Evolutionary conservation across 2,113 vertebrate genomes (phyloP), one percentile per base, ranked within the genome.

Genomic region (human): DNA sequence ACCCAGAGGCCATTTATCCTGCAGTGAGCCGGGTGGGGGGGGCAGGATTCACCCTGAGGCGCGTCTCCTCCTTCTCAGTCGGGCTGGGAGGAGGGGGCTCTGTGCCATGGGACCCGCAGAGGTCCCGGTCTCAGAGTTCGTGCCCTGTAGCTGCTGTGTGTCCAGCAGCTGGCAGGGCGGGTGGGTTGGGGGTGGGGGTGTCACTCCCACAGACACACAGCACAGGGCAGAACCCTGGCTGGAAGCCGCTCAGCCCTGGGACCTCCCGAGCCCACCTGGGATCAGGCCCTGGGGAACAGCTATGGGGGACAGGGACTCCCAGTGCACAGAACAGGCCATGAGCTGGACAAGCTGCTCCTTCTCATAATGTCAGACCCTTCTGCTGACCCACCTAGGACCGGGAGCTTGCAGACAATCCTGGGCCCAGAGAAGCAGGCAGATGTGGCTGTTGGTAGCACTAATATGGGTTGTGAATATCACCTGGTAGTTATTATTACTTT

Each of bases 71-170:
- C 68, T 70, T 38, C 35, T 70, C 35, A 70, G 8, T 20, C 8
- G 0, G 27, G 61, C 4, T 0, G 70, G n/a, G n/a, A 40, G 70
- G 20, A 23, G 8, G 9, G 2, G 18, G n/a, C 17, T 73, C 9
- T 73, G n/a, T 38, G 70, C 20, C 18, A 35, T 40, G 32, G 32
- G 32, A 68, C 66, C 66, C 6, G 1, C 2, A 18, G 66, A 68
- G 32, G 66, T 35, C 66, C 66, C n/a, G 6, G 16, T 68, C 70
- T 73, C 70, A 70, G n/a, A 20, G n/a, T 38, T 73, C 2, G 14
- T 8, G 66, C 66, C 66, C 16, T 35, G 32, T n/a, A 68, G 66
- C n/a, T 40, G 9, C 3, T 73, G 18, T 73, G 4, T 73, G n/a
- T 20, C n/a, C 70, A 22, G n/a, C n/a, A 73, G n/a, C 70, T n/a